Evolutionary conservation across 2,888 invertebrate genomes (phyloP).

Genomic region (Sesia apiformis): DNA sequence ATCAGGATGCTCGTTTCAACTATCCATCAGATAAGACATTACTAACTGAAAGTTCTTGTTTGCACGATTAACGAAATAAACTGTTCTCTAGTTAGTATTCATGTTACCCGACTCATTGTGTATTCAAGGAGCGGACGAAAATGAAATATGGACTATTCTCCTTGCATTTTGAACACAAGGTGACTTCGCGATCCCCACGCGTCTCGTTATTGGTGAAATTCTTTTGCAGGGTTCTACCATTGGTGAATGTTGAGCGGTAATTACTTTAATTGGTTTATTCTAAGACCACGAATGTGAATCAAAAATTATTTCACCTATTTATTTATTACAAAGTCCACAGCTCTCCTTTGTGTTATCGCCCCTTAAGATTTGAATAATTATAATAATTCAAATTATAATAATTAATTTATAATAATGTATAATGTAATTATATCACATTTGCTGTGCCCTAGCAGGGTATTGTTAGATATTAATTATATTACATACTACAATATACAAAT

Average conservation of each 20-base stretch:
- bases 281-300: too few relatives aligned
- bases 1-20: neutral
- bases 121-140: constrained; percentile 59
- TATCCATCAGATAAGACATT: constrained; percentile 38
- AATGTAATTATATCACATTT: too few relatives aligned
- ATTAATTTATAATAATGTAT: too few relatives aligned
- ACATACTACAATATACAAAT: too few relatives aligned
- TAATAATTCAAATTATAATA: too few relatives aligned
- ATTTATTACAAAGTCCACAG: too few relatives aligned
- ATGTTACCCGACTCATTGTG: constrained; percentile 59
- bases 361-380: too few relatives aligned
- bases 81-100: constrained; percentile 69
- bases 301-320: too few relatives aligned
- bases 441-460: too few relatives aligned
- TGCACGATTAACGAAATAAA: constrained; percentile 70
- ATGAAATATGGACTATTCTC: constrained; percentile 71
- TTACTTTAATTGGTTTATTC: too few relatives aligned
- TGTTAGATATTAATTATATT: too few relatives aligned
- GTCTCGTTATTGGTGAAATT: constrained; percentile 11
- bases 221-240: constrained; percentile 1
- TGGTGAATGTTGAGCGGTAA: neutral
- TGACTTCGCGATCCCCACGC: constrained; percentile 43
- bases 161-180: constrained; percentile 59
- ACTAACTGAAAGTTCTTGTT: constrained; percentile 63
- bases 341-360: too few relatives aligned